Percentiles rank a stretch among this genome's conserved stretches.
These are phyloP conservation scores for Urechis unicinctus DNA, from an alignment of 2,888 invertebrate genomes.

Conservation along the genomic window DNA sequence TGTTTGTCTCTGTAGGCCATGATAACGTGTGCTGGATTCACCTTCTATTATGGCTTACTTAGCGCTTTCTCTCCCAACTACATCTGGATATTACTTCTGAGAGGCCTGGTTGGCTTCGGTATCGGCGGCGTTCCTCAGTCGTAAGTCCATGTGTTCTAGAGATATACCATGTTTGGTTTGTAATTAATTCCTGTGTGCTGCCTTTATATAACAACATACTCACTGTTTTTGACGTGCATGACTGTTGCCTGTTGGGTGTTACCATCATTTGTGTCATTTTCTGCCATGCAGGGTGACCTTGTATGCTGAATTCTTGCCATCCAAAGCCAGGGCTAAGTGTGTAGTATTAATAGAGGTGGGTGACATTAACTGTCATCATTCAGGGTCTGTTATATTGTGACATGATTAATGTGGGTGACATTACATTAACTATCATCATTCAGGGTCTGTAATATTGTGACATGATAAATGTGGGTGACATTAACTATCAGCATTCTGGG, in stretches of 20 bases:
- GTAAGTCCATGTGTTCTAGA: constrained; percentile 60
- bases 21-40: constrained; percentile 77
- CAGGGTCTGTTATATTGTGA: background rate
- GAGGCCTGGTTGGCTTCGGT: constrained; percentile 89
- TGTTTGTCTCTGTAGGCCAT: constrained; percentile 55
- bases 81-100: constrained; percentile 80
- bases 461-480: too few species aligned
- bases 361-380: too few species aligned
- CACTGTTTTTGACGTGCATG: too few species aligned
- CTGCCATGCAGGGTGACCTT: constrained; percentile 84
- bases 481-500: too few species aligned
- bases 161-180: background rate
- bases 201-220: too few species aligned
- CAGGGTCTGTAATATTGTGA: too few species aligned
- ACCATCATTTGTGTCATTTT: too few species aligned
- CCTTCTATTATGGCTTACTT: constrained; percentile 84
- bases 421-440: too few species aligned
- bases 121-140: constrained; percentile 96
- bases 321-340: constrained; percentile 88
- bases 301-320: constrained; percentile 92
- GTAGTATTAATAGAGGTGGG: constrained; percentile 89
- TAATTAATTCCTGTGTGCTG: background rate
- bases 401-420: too few species aligned
- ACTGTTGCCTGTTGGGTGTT: too few species aligned
- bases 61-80: constrained; percentile 88